Percentiles rank a stretch among this genome's conserved stretches.
Conservation (phyloP, 2,888 invertebrate species). For the Gymnoscelis rufifasciata region DNA sequence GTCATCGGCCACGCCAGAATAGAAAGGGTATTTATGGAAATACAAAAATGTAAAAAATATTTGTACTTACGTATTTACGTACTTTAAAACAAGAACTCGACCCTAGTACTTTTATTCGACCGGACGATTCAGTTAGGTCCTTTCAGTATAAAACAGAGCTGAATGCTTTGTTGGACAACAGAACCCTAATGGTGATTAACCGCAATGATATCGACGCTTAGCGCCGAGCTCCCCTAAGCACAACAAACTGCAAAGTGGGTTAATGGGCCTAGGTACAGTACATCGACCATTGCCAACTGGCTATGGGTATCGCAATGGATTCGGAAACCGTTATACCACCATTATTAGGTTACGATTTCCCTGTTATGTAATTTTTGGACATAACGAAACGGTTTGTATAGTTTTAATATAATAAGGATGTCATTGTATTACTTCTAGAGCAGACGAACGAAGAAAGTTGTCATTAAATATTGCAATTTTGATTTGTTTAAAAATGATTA, state of each 20-base stretch:
- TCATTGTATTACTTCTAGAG: no score
- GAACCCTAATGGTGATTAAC: constrained; percentile 5
- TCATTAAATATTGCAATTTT: no score
- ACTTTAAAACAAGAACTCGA: no score
- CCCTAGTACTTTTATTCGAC: no score
- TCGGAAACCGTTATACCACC: not conserved
- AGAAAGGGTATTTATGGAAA: no score
- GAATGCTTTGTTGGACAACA: not conserved
- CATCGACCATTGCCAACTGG: not conserved
- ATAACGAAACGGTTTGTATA: constrained; percentile 1
- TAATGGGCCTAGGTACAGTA: constrained; percentile 10
- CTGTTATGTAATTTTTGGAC: constrained; percentile 2
- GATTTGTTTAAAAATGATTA: no score
- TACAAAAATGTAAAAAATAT: no score
- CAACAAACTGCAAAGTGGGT: constrained; percentile 15
- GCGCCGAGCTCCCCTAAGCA: constrained; percentile 6
- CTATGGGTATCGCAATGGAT: not conserved
- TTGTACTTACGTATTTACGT: no score
- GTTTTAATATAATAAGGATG: no score
- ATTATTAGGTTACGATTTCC: constrained; percentile 1
- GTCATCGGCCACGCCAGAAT: no score
- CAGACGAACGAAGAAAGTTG: no score
- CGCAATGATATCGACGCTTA: constrained; percentile 18
- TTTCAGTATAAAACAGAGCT: not conserved
- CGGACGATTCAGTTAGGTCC: no score